phyloP scores from a whole-genome alignment of 2,888 invertebrate genomes.

The Scelioninae gen. 1 region DNA sequence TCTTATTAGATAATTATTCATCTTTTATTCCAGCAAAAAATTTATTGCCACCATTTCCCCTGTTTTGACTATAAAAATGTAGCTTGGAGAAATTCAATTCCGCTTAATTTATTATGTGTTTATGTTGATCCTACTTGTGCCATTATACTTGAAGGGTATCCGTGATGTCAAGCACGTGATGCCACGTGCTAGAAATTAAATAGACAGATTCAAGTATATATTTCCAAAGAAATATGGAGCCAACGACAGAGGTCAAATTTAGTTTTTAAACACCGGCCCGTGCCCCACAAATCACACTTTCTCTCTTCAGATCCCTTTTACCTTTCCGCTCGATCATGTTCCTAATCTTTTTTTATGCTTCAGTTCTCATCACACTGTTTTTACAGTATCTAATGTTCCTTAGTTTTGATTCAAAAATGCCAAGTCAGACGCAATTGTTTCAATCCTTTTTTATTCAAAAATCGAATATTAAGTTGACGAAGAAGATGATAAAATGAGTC shows the following conservation, averaged over 20 bases:
- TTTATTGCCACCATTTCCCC: no score
- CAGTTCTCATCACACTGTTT: background rate
- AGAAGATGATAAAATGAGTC: slow-evolving; percentile 35
- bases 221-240: slow-evolving; percentile 75
- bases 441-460: background rate
- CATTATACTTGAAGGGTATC: background rate
- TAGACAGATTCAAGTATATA: slow-evolving; percentile 69
- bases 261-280: slow-evolving; percentile 73
- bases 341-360: slow-evolving; percentile 11
- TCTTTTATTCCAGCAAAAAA: no score
- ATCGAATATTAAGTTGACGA: slow-evolving; percentile 7
- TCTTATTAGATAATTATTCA: no score
- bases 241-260: slow-evolving; percentile 77
- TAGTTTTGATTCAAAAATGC: background rate
- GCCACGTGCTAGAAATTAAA: slow-evolving; percentile 74
- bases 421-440: background rate
- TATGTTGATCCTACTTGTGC: slow-evolving; percentile 9
- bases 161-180: slow-evolving; percentile 64
- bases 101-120: slow-evolving; percentile 29
- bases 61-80: slow-evolving; percentile 5
- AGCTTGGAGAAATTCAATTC: slow-evolving; percentile 1
- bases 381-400: background rate
- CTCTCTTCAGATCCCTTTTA: slow-evolving; percentile 11
- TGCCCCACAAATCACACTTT: slow-evolving; percentile 24
- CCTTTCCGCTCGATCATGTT: slow-evolving; percentile 26